A percentile compares a stretch with the other conserved stretches of the same genome.
phyloP scores from a whole-genome alignment of 2,797 vertebrate genomes.

The Gallinago nigripennis region DNA sequence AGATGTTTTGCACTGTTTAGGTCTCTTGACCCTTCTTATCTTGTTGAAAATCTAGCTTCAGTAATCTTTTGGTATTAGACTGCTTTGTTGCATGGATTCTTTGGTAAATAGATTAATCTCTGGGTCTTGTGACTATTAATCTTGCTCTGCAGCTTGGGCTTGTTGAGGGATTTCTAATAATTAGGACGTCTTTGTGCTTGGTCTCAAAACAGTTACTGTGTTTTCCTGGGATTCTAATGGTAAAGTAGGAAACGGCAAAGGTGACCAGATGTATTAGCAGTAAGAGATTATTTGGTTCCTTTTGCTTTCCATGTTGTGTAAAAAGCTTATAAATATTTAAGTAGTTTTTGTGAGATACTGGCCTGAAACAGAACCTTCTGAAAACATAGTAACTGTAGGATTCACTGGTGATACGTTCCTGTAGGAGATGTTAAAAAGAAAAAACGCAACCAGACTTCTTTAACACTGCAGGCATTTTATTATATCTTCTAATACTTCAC shows the following conservation, averaged over 20 bases:
- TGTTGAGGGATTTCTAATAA: conserved; percentile 66
- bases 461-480: not conserved
- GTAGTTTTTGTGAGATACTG: not conserved
- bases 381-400: not conserved
- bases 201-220: conserved; percentile 44
- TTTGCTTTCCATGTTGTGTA: conserved; percentile 20
- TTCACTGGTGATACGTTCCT: not conserved
- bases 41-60: conserved; percentile 37
- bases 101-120: conserved; percentile 67
- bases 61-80: conserved; percentile 56
- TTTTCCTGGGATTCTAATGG: not conserved
- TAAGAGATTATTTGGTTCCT: not conserved
- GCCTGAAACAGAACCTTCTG: not conserved
- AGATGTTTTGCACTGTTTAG: conserved; percentile 5
- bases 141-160: conserved; percentile 52
- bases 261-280: not conserved
- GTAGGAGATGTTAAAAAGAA: not conserved
- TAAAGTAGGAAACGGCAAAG: not conserved
- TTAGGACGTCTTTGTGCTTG: conserved; percentile 57
- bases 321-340: conserved; percentile 18
- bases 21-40: conserved; percentile 35
- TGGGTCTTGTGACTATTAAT: conserved; percentile 67
- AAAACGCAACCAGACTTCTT: not conserved
- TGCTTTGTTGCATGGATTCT: conserved; percentile 45
- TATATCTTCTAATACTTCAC: not conserved